Conservation (phyloP, 2,888 invertebrate genomes). For the Reticulitermes lucifugus region DNA sequence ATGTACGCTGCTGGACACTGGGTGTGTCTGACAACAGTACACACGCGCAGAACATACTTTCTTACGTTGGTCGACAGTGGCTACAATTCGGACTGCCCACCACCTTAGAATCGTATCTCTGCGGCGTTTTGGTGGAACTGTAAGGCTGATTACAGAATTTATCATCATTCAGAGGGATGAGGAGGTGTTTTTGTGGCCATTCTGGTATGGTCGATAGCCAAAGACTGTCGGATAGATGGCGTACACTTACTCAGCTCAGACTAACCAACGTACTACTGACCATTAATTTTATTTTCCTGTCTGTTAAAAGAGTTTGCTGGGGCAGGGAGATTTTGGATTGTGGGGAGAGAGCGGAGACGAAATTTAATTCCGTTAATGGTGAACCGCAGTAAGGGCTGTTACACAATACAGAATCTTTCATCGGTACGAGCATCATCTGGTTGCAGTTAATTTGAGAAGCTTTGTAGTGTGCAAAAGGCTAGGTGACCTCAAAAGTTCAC, state of each 20-base stretch:
- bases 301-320: conserved; percentile 1
- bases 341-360: conserved; percentile 3
- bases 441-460: conserved; percentile 26
- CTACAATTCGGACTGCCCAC: too few species aligned
- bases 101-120: too few species aligned
- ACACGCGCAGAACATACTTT: too few species aligned
- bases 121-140: too few species aligned
- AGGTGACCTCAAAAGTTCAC: too few species aligned
- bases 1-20: too few species aligned
- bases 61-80: too few species aligned
- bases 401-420: not conserved
- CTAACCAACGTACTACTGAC: conserved; percentile 17
- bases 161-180: too few species aligned
- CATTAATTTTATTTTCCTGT: conserved; percentile 34
- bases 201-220: not conserved
- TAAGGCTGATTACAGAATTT: too few species aligned
- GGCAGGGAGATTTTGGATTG: not conserved
- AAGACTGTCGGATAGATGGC: conserved; percentile 21
- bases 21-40: too few species aligned
- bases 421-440: conserved; percentile 9
- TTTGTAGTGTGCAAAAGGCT: not conserved
- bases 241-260: not conserved
- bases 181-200: too few species aligned
- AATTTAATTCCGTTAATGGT: conserved; percentile 36
- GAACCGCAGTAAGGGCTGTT: conserved; percentile 29